phyloP scores from a whole-genome alignment of 2,113 vertebrate species.

The Leptobrachium leishanense region DNA sequence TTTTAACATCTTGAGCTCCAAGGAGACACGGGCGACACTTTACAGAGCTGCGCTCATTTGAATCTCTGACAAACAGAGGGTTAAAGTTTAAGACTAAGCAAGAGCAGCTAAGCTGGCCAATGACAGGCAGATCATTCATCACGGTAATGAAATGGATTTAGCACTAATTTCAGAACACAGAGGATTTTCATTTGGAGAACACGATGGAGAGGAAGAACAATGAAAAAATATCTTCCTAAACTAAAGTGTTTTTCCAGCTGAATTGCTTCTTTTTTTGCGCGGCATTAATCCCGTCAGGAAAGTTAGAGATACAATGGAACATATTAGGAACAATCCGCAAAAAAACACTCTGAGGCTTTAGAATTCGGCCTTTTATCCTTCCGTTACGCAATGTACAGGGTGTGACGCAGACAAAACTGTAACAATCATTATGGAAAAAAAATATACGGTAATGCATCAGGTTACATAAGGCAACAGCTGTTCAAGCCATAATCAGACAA shows the following conservation, averaged over 20 bases:
- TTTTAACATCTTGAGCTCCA: neutral
- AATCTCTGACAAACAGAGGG: conserved; percentile 40
- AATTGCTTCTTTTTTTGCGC: conserved; percentile 22
- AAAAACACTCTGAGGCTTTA: neutral
- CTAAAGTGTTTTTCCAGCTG: conserved; percentile 43
- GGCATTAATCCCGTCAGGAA: conserved; percentile 11
- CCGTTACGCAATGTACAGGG: neutral
- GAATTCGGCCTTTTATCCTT: neutral
- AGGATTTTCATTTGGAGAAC: conserved; percentile 45
- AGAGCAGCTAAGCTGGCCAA: conserved; percentile 58
- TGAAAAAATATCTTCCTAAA: neutral
- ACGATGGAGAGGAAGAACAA: conserved; percentile 5
- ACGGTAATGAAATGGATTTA: conserved; percentile 56
- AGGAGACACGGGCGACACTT: neutral
- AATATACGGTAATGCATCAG: no score
- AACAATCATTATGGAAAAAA: no score
- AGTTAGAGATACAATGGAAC: conserved; percentile 19
- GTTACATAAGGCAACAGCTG: no score
- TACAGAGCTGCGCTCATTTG: neutral
- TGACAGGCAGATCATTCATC: conserved; percentile 54
- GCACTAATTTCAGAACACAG: conserved; percentile 48
- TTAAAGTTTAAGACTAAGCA: conserved; percentile 53
- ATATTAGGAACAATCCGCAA: conserved; percentile 24
- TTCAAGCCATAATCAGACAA: no score
- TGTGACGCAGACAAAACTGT: conserved; percentile 3